A percentile compares a stretch with the other conserved stretches of the same genome.
phyloP scores from a whole-genome alignment of 2,113 vertebrate genomes.

The Antechinus flavipes region DNA sequence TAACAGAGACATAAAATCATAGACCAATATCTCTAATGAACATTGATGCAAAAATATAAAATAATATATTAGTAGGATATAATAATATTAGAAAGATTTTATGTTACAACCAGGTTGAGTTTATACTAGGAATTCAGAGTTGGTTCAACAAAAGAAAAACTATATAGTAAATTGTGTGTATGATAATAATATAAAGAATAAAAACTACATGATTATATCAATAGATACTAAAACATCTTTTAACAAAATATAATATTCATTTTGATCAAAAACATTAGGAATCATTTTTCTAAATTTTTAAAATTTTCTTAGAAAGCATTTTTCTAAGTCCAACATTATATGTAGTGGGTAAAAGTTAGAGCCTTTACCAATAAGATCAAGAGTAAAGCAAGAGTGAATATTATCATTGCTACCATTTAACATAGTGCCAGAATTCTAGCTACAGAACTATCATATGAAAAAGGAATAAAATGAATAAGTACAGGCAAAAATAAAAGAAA shows the following conservation, averaged over 20 bases:
- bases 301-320: too few species aligned
- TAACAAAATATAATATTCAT: background rate
- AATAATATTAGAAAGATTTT: background rate
- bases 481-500: background rate
- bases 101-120: background rate
- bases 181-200: background rate
- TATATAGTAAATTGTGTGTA: background rate
- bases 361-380: background rate
- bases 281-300: background rate
- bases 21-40: background rate
- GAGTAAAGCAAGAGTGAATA: background rate
- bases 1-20: background rate
- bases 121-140: background rate
- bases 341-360: background rate
- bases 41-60: background rate
- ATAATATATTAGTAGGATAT: background rate
- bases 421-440: background rate
- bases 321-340: background rate
- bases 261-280: background rate
- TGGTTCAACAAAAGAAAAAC: background rate
- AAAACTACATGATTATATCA: background rate
- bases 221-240: background rate
- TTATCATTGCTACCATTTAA: background rate
- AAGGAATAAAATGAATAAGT: background rate
- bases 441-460: background rate